A percentile compares a stretch with the other conserved stretches of the same genome.
Conservation (phyloP, 2,113 vertebrate species). For the Ranitomeya variabilis region DNA sequence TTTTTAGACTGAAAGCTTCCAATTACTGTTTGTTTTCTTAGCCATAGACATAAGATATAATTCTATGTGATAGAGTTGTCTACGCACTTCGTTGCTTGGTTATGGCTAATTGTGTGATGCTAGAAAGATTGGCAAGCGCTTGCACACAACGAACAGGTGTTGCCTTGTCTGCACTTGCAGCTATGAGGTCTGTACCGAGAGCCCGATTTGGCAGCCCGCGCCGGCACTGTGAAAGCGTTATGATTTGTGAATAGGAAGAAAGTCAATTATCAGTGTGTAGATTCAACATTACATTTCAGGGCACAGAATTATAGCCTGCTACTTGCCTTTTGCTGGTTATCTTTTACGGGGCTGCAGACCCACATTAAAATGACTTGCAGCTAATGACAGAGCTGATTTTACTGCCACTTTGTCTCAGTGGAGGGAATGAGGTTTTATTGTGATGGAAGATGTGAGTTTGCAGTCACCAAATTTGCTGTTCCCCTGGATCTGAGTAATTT, state of each 20-base stretch:
- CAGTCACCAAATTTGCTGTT: conserved; percentile 49
- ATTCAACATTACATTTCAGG: conserved; percentile 51
- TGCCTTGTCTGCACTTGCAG: conserved; percentile 38
- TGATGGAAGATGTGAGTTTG: conserved; percentile 58
- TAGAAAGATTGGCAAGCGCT: conserved; percentile 50
- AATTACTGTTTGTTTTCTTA: neutral
- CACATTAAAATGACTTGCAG: conserved; percentile 64
- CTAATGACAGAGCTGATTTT: conserved; percentile 59
- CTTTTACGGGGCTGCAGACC: conserved; percentile 61
- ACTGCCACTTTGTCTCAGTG: conserved; percentile 57
- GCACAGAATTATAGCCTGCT: conserved; percentile 57
- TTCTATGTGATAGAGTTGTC: conserved; percentile 18
- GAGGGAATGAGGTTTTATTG: conserved; percentile 57
- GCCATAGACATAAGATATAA: conserved; percentile 3
- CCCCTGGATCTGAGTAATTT: conserved; percentile 43
- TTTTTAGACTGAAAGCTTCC: neutral
- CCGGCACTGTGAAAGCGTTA: conserved; percentile 46
- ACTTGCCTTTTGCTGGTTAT: conserved; percentile 58
- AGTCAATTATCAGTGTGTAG: conserved; percentile 61
- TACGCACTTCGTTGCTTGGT: neutral
- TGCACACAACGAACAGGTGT: conserved; percentile 47
- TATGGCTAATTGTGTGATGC: conserved; percentile 46
- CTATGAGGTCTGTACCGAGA: conserved; percentile 13
- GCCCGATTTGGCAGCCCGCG: conserved; percentile 23
- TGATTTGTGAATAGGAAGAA: conserved; percentile 62